A percentile compares a stretch with the other conserved stretches of the same genome.
phyloP scores from a whole-genome alignment of 2,888 invertebrate genomes.

The Lumbricus terrestris region DNA sequence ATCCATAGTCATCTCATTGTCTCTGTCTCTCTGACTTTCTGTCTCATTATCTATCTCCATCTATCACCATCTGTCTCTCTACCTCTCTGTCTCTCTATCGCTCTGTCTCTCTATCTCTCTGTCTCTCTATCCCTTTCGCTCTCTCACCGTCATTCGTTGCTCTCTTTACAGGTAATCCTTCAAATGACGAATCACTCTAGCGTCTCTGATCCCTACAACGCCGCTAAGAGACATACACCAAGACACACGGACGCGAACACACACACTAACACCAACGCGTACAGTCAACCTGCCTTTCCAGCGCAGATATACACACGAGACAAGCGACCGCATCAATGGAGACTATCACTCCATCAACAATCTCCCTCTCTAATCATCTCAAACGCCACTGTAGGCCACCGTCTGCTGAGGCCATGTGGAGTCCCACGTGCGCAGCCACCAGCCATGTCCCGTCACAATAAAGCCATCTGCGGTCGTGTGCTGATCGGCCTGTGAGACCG shows the following conservation, averaged over 20 bases:
- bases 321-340: neutral
- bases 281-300: neutral
- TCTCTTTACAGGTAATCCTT: neutral
- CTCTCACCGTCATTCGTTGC: neutral
- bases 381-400: neutral
- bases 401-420: neutral
- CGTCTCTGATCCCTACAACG: neutral
- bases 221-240: neutral
- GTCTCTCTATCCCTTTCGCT: neutral
- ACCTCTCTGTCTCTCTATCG: neutral
- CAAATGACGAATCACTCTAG: neutral
- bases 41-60: too few relatives aligned
- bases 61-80: too few relatives aligned
- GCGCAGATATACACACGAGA: neutral
- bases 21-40: neutral
- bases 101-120: neutral
- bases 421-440: neutral
- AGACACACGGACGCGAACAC: neutral
- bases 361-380: neutral
- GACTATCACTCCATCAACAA: neutral
- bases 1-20: too few relatives aligned
- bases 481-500: neutral
- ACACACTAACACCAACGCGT: neutral
- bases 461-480: neutral
- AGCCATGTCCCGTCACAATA: neutral